A percentile compares a stretch with the other conserved stretches of the same genome.
These are phyloP conservation scores for Megalonaias nervosa DNA, from an alignment of 1,140 invertebrate species.

Conservation along the genomic window DNA sequence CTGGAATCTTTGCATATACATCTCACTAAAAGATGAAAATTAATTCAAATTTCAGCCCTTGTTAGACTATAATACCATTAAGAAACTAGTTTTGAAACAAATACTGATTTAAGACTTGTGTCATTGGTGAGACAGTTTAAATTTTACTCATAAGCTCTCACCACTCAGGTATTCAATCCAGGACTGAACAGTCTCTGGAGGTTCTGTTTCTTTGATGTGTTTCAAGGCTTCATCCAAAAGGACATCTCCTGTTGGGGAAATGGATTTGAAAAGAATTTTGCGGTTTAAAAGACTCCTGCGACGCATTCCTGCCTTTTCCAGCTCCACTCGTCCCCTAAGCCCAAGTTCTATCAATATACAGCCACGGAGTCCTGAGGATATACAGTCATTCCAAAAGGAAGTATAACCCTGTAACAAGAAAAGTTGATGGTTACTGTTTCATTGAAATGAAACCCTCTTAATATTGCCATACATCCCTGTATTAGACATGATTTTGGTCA, in stretches of 20 bases:
- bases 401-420: constrained; percentile 90
- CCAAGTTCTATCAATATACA: constrained; percentile 99
- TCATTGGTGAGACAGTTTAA: not conserved
- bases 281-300: constrained; percentile 87
- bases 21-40: too few species aligned
- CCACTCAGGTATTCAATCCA: constrained; percentile 99
- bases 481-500: too few species aligned
- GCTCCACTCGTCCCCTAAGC: constrained; percentile 92
- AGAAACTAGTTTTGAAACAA: too few species aligned
- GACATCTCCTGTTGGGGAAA: constrained; percentile 97
- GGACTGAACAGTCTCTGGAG: constrained; percentile 96
- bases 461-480: too few species aligned
- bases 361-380: constrained; percentile 97
- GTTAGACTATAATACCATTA: too few species aligned
- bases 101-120: too few species aligned
- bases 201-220: constrained; percentile 92
- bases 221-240: constrained; percentile 98
- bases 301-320: constrained; percentile 97
- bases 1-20: too few species aligned
- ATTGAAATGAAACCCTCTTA: not conserved
- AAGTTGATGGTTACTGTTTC: constrained; percentile 40
- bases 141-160: constrained; percentile 71
- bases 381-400: constrained; percentile 99
- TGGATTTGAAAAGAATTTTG: constrained; percentile 83
- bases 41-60: too few species aligned